Base-by-base conservation (phyloP, 2,888 invertebrate genomes). In the Trachelus stipa region DNA sequence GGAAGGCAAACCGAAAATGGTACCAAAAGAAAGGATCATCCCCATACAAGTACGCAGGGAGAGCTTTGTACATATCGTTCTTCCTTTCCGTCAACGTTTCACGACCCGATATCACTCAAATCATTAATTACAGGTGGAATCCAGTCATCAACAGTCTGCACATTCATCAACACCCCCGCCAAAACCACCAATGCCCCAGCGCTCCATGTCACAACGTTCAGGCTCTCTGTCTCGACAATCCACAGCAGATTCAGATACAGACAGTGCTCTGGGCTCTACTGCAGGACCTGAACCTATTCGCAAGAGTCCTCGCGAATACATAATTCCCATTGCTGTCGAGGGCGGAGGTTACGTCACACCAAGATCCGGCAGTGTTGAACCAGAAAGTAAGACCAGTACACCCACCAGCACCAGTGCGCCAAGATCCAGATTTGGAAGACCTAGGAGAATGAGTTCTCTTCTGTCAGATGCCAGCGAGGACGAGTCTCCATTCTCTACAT, bases 321-420 rank as follows among this genome's bases (percentile, higher is more conserved):
- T 98, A 87, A 97, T 98, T 91, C 97, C 97, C n/a, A 97, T 98
- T 88, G 97, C 97, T 31, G 96, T 97, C 77, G 97, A 98, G 91
- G 97, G 97, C 85, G 97, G 97, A 81, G 97, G 97, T 81, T 96
- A 95, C 90, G 96, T 96, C 11, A 96, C 96, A 34, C 96, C 96
- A 34, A 93, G 95, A 79, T 94, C 94, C 80, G 95, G 96, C 83
- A 96, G 96, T 90, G 92, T 96, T 79, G 96, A 97, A 90, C 96
- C 96, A 6, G 96, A 96, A 79, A 92, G 92, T 69, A 93, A 94
- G 68, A 93, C 92, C 81, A 92, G 92, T 73, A 93, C 93, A 34
- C 93, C 93, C 71, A 93, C 93, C 73, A 93, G 92, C 89, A 92
- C 93, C 75, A 92, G 91, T 82, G 84, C 92, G 87, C 84, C 92